Conservation (phyloP, 2,797 vertebrate species). For the Malacoraja senta region DNA sequence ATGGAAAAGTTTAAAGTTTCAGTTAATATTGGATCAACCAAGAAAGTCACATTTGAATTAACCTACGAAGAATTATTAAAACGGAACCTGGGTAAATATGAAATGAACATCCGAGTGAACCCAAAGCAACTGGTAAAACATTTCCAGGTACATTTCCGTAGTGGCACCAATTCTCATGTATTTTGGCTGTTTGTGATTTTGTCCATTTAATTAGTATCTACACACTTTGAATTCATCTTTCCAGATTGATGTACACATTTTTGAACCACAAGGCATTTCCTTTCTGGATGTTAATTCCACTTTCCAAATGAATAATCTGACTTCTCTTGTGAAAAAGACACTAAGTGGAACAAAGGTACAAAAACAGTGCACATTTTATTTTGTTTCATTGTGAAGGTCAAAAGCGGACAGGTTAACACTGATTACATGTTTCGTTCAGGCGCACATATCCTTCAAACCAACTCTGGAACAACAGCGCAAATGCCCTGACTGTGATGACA, state of each 20-base stretch:
- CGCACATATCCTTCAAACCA: slow-evolving; percentile 59
- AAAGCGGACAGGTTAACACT: not conserved
- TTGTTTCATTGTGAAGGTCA: not conserved
- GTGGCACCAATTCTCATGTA: not conserved
- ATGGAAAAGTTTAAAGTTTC: slow-evolving; percentile 87
- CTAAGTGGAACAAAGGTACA: slow-evolving; percentile 51
- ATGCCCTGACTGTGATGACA: slow-evolving; percentile 54
- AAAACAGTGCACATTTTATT: not conserved
- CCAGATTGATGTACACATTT: slow-evolving; percentile 60
- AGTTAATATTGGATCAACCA: slow-evolving; percentile 71
- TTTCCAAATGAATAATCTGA: slow-evolving; percentile 51
- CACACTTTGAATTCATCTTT: not conserved
- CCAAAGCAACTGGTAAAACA: slow-evolving; percentile 73
- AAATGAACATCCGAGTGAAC: slow-evolving; percentile 75
- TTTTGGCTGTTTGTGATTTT: not conserved
- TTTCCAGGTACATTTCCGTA: slow-evolving; percentile 68
- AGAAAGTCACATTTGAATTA: slow-evolving; percentile 74
- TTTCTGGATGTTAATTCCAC: slow-evolving; percentile 55
- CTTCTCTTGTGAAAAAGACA: slow-evolving; percentile 53
- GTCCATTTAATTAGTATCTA: not conserved
- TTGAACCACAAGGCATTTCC: slow-evolving; percentile 55
- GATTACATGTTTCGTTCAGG: slow-evolving; percentile 48
- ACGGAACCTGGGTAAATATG: slow-evolving; percentile 71
- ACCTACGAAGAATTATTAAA: slow-evolving; percentile 84
- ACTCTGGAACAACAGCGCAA: slow-evolving; percentile 56